phyloP scores from a whole-genome alignment of 2,888 invertebrate genomes.

The Dorcus parallelipipedus region DNA sequence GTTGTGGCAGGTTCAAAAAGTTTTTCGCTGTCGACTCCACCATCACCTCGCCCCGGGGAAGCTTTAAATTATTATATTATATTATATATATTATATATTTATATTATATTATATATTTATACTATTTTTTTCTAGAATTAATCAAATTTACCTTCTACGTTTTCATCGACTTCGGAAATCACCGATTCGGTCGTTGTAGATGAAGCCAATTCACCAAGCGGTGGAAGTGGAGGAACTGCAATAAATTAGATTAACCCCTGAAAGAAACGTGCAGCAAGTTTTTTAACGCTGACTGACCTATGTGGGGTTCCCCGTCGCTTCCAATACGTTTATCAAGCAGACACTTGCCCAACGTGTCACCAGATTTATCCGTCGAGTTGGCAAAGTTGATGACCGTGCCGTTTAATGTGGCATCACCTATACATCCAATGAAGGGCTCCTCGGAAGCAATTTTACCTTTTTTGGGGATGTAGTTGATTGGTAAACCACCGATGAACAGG shows the following conservation, averaged over 20 bases:
- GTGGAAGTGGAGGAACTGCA: conserved; percentile 39
- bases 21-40: conserved; percentile 33
- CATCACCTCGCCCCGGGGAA: conserved; percentile 36
- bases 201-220: conserved; percentile 24
- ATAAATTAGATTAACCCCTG: background rate
- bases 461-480: conserved; percentile 55
- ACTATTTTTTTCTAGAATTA: background rate
- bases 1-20: background rate
- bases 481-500: conserved; percentile 85
- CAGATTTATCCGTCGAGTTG: conserved; percentile 58
- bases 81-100: too few species aligned
- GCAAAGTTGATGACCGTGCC: conserved; percentile 76
- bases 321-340: conserved; percentile 42
- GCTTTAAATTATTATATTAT: too few species aligned
- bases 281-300: background rate
- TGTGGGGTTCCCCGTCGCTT: conserved; percentile 18
- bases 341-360: conserved; percentile 62
- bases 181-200: conserved; percentile 1
- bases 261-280: background rate
- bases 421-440: conserved; percentile 79
- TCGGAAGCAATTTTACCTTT: conserved; percentile 57
- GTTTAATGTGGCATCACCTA: conserved; percentile 89
- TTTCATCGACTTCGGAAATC: background rate
- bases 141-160: conserved; percentile 5
- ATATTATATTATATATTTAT: too few species aligned